A percentile compares a stretch with the other conserved stretches of the same genome.
These are phyloP conservation scores for Ryuthela nishihirai DNA, from an alignment of 2,888 invertebrate species.

Conservation along the genomic window DNA sequence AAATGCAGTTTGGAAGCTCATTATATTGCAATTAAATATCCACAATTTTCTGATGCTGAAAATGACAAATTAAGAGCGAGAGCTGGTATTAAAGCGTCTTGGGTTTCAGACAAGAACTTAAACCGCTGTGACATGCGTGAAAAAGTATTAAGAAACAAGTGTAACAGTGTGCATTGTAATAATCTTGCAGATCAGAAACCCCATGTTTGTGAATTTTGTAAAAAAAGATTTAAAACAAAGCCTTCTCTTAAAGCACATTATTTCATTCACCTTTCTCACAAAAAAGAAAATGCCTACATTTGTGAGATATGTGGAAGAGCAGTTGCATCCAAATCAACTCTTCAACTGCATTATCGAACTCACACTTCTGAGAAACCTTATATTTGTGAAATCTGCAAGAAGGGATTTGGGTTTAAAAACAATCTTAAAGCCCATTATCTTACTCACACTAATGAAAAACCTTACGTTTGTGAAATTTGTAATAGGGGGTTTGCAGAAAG, in stretches of 20 bases:
- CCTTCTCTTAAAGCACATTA: slow-evolving; percentile 24
- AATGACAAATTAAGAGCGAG: no score
- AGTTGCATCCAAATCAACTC: slow-evolving; percentile 5
- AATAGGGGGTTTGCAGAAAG: slow-evolving; percentile 22
- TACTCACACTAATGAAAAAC: slow-evolving; percentile 27
- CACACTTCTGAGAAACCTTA: slow-evolving; percentile 22
- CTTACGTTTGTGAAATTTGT: slow-evolving; percentile 24
- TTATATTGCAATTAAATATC: no score
- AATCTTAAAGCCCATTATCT: slow-evolving; percentile 14
- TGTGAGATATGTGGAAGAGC: slow-evolving; percentile 29
- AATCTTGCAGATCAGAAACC: slow-evolving; percentile 27
- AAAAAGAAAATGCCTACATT: slow-evolving; percentile 2
- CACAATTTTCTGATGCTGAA: no score
- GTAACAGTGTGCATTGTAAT: slow-evolving; percentile 18
- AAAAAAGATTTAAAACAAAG: slow-evolving; percentile 26
- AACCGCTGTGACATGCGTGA: no score
- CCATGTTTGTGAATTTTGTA: slow-evolving; percentile 29
- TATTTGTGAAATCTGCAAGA: slow-evolving; percentile 23
- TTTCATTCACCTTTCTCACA: slow-evolving; percentile 23
- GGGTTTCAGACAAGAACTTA: no score
- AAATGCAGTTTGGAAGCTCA: no score
- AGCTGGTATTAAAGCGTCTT: no score
- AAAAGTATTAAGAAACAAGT: no score
- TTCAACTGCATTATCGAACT: slow-evolving; percentile 15
- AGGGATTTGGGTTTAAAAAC: slow-evolving; percentile 23